Percentiles rank a stretch among this genome's conserved stretches.
phyloP scores from a whole-genome alignment of 1,140 invertebrate species.

The Monomorium pharaonis region DNA sequence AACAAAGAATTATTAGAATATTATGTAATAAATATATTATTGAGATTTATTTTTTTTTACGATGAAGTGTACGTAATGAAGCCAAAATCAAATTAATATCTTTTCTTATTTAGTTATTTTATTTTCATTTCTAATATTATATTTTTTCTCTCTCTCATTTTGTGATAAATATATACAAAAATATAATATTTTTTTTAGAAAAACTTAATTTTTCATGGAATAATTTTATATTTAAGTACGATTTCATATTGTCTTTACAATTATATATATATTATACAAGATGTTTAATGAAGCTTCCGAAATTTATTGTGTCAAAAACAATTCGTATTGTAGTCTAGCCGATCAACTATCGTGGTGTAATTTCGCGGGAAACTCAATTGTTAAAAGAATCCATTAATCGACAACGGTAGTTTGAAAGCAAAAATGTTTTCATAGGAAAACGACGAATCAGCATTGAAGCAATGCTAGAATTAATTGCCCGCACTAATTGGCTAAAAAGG shows the following conservation, averaged over 20 bases:
- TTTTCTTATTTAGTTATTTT: not conserved
- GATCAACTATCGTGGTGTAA: constrained; percentile 18
- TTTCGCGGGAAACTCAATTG: constrained; percentile 8
- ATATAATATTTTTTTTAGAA: not conserved
- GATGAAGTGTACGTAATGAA: not conserved
- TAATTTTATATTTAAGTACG: constrained; percentile 17
- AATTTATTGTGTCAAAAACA: constrained; percentile 18
- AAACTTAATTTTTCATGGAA: not conserved
- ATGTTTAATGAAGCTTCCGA: constrained; percentile 37
- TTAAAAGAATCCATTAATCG: constrained; percentile 16
- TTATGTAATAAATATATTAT: constrained; percentile 43
- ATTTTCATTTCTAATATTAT: not conserved
- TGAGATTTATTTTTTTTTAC: not conserved
- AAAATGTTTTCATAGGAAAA: constrained; percentile 6
- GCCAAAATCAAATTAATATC: constrained; percentile 43
- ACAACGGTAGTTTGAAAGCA: not conserved
- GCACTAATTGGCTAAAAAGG: not conserved
- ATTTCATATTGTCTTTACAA: constrained; percentile 25
- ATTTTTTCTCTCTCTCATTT: not conserved
- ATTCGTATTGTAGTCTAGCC: constrained; percentile 27
- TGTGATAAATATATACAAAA: not conserved
- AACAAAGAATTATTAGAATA: not conserved
- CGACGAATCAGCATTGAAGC: not conserved
- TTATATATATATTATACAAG: not conserved
- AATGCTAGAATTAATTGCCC: not conserved